These are phyloP conservation scores for Phyllostomus discolor DNA, from an alignment of 2,113 vertebrate genomes.

Conservation along the genomic window DNA sequence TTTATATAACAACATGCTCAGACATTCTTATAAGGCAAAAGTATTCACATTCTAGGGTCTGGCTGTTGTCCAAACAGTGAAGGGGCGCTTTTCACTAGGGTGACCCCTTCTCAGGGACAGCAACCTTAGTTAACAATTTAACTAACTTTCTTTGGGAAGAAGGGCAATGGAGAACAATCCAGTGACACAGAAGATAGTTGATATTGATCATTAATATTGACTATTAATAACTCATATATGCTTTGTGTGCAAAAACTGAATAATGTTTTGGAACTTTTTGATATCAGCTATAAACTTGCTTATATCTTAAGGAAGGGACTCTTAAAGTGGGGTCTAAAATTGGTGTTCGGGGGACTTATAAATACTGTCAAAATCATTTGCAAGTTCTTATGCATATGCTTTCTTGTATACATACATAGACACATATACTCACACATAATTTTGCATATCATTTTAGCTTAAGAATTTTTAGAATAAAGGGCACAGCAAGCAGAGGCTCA, in stretches of 20 bases:
- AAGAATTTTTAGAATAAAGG: neutral
- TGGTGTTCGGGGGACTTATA: neutral
- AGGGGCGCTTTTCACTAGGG: constrained; percentile 16
- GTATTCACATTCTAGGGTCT: constrained; percentile 34
- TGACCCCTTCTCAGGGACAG: constrained; percentile 15
- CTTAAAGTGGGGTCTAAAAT: neutral
- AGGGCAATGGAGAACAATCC: neutral
- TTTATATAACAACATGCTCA: constrained; percentile 36
- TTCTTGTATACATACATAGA: neutral
- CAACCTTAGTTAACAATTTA: neutral
- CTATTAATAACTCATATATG: neutral
- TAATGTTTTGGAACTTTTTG: neutral
- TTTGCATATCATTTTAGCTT: neutral
- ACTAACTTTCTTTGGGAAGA: neutral
- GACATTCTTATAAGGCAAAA: constrained; percentile 50
- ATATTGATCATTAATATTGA: neutral
- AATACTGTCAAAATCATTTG: neutral
- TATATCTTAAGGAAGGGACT: neutral
- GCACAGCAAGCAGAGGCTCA: neutral
- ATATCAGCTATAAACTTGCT: neutral
- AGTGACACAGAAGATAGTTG: neutral
- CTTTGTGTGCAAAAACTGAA: neutral
- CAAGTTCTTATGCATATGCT: neutral
- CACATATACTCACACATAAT: neutral
- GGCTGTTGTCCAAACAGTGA: constrained; percentile 25